Conservation (phyloP, 2,113 vertebrate species). For the Stomatorhinus ivindoensis region DNA sequence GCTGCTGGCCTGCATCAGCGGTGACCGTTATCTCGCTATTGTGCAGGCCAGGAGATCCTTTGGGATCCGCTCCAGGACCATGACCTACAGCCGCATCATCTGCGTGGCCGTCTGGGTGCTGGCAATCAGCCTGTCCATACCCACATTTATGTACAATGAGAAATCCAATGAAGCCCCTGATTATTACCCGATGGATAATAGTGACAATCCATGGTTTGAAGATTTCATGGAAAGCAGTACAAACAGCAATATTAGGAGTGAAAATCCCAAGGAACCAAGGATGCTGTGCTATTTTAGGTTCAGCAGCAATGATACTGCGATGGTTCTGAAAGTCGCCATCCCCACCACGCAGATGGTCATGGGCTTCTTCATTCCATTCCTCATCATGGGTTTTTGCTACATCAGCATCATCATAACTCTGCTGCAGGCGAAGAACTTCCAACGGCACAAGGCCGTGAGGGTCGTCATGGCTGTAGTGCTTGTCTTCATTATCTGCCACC, state of each 20-base stretch:
- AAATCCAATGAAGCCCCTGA: neutral
- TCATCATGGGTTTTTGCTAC: constrained; percentile 80
- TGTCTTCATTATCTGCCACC: constrained; percentile 74
- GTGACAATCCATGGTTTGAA: too few species aligned
- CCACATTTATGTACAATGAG: constrained; percentile 61
- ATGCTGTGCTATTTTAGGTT: constrained; percentile 64
- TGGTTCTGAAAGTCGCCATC: constrained; percentile 50
- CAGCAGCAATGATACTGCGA: neutral
- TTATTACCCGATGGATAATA: rapidly evolving
- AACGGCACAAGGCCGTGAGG: constrained; percentile 76
- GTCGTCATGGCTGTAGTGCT: constrained; percentile 74
- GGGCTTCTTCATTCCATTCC: constrained; percentile 77
- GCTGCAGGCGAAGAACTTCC: constrained; percentile 69
- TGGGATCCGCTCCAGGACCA: constrained; percentile 57
- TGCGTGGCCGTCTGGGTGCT: constrained; percentile 64
- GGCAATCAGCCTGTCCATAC: constrained; percentile 64
- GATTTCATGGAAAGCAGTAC: neutral
- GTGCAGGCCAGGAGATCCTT: constrained; percentile 79
- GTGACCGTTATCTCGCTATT: constrained; percentile 82
- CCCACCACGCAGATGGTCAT: constrained; percentile 63
- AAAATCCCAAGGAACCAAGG: neutral
- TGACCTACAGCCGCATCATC: constrained; percentile 56
- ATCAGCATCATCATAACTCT: constrained; percentile 64
- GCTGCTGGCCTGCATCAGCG: constrained; percentile 76
- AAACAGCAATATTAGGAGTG: neutral